These are phyloP conservation scores for Botrylloides violaceus DNA, from an alignment of 23 tunicate species.

Conservation along the genomic window DNA sequence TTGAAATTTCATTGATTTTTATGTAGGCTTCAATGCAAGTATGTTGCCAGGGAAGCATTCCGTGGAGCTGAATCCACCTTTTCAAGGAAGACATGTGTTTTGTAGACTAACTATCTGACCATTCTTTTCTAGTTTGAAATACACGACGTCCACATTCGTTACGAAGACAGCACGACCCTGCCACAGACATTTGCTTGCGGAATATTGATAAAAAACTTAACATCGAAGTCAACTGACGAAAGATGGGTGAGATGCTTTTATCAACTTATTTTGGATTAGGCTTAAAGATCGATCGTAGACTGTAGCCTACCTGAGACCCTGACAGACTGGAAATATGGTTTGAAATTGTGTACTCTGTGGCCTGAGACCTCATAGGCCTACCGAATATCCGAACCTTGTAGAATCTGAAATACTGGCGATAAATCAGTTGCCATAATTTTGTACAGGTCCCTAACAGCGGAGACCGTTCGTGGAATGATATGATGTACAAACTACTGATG, in stretches of 20 bases:
- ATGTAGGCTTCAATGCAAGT: not conserved
- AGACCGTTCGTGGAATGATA: not conserved
- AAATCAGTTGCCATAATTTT: not conserved
- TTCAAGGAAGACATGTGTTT: not conserved
- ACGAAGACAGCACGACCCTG: slow-evolving; percentile 69
- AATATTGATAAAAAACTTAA: slow-evolving; percentile 43
- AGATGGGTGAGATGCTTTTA: slow-evolving; percentile 89
- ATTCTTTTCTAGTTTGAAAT: slow-evolving; percentile 15
- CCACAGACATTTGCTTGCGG: slow-evolving; percentile 65
- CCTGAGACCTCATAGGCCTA: too few relatives aligned
- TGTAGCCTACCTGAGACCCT: too few relatives aligned
- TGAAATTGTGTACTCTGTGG: too few relatives aligned
- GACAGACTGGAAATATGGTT: too few relatives aligned
- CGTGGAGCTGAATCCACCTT: not conserved
- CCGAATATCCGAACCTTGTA: too few relatives aligned
- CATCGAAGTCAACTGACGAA: slow-evolving; percentile 62
- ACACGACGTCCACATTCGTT: slow-evolving; percentile 68
- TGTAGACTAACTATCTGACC: not conserved
- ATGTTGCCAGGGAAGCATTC: not conserved
- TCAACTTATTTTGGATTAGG: too few relatives aligned
- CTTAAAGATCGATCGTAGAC: too few relatives aligned
- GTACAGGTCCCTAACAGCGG: slow-evolving; percentile 8
- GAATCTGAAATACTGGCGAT: too few relatives aligned
- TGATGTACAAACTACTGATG: slow-evolving; percentile 16
- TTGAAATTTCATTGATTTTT: not conserved